Conservation (phyloP, 2,888 invertebrate genomes). For the Aphidoletes aphidimyza region DNA sequence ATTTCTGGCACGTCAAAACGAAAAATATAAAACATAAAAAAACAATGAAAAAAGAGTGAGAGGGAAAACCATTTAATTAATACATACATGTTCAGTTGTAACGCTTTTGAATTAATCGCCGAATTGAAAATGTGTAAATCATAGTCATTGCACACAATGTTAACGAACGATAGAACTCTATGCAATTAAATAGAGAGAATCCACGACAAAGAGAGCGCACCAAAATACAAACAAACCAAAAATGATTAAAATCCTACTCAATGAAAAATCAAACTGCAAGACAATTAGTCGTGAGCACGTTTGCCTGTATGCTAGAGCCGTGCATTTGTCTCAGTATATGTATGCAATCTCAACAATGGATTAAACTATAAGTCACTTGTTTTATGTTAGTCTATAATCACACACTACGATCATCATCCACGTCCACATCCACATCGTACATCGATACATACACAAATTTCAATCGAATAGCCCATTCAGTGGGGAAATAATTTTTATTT, state of each 20-base stretch:
- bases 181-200: not conserved
- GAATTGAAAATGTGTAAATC: not conserved
- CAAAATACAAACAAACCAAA: not conserved
- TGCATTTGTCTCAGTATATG: not conserved
- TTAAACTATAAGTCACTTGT: not conserved
- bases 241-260: not conserved
- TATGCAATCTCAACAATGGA: not conserved
- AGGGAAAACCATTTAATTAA: not conserved
- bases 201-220: not conserved
- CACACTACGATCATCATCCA: not conserved
- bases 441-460: not conserved
- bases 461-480: not conserved
- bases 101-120: not conserved
- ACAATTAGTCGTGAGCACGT: not conserved
- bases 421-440: not conserved
- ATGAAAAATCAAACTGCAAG: not conserved
- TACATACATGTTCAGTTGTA: not conserved
- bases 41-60: too few species aligned
- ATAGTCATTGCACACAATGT: constrained; percentile 15
- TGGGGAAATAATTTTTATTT: constrained; percentile 2
- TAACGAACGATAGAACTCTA: constrained; percentile 8
- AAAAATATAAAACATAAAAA: not conserved
- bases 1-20: constrained; percentile 1
- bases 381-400: not conserved
- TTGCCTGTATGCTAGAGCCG: not conserved